These are phyloP conservation scores for Lophius piscatorius DNA, from an alignment of 2,113 vertebrate genomes.

Conservation along the genomic window DNA sequence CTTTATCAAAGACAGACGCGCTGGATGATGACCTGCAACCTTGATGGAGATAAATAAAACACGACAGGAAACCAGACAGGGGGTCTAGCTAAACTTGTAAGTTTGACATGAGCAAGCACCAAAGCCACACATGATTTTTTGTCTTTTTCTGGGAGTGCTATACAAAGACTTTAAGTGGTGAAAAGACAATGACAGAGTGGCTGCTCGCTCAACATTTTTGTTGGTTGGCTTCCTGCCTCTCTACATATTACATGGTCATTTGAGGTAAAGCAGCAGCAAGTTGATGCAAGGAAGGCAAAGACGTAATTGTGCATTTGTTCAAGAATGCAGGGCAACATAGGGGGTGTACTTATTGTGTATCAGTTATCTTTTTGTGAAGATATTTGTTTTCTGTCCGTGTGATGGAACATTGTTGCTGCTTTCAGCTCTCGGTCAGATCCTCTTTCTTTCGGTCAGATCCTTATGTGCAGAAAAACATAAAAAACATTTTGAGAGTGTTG, in stretches of 20 bases:
- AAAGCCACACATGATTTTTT: constrained; percentile 25
- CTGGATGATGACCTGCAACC: constrained; percentile 22
- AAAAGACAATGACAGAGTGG: constrained; percentile 64
- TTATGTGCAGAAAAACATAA: constrained; percentile 52
- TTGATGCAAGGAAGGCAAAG: constrained; percentile 50
- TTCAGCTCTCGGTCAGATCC: constrained; percentile 1
- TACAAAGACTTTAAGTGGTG: constrained; percentile 41
- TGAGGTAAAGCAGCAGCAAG: constrained; percentile 63
- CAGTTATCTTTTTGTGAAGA: constrained; percentile 34
- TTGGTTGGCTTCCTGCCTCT: constrained; percentile 54
- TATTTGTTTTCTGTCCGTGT: too few relatives aligned
- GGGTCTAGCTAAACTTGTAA: constrained; percentile 26
- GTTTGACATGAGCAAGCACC: constrained; percentile 52
- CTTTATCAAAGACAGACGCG: constrained; percentile 54
- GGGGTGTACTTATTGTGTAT: constrained; percentile 35
- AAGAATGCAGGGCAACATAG: too few relatives aligned
- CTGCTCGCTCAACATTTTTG: constrained; percentile 52
- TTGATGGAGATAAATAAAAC: constrained; percentile 10
- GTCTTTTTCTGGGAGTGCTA: constrained; percentile 30
- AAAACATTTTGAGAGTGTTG: constrained; percentile 19
- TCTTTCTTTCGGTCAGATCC: background rate
- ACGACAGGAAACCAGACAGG: constrained; percentile 16
- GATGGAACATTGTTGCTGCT: too few relatives aligned
- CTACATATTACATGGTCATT: constrained; percentile 64
- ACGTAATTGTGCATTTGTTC: constrained; percentile 64